Evolutionary conservation across 2,888 invertebrate genomes (phyloP), one percentile per base, ranked within the genome.

Genomic region (Dinocampus coccinellae): DNA sequence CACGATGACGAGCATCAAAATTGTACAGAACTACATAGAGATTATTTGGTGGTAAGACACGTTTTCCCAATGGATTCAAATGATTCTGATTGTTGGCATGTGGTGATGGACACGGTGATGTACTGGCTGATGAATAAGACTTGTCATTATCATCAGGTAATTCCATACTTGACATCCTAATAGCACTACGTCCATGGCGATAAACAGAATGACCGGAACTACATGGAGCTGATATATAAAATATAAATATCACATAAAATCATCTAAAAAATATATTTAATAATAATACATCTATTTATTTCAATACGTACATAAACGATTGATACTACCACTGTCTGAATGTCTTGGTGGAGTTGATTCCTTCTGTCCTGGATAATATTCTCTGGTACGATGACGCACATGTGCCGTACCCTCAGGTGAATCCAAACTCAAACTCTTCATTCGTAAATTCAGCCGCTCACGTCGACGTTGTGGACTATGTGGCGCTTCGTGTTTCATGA

Each of bases 371-470:
- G 83, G 75, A 34, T 58, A 71, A 78, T 87, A 85, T 77, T 86
- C 87, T 53, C 87, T 92, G 67, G 94, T 92, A 57, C 95, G 91
- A 82, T 95, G 90, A 83, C 93, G 92, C 47, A 91, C 92, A 85
- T 93, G 93, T 87, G 96, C 96, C 74, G 95, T 93, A 82, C 95
- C 95, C 88, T 98, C 98, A 76, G 97, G 97, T 36, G 97, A 97
- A 89, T 98, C 98, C 92, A 98, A 90, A 75, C 97, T 98, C 83
- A 98, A 92, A 88, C 97, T 97, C 92, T 98, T 98, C 98, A 98
- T 98, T 88, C 97, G 93, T 89, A 97, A 93, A 90, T 97, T 97
- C 89, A 98, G 91, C 90, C 97, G 96, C 91, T 97, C 97, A 76
- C 97, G 93, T 87, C 97, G 93, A 77, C 87, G 86, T 81, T 86